A percentile compares a stretch with the other conserved stretches of the same genome.
Evolutionary conservation across 2,797 vertebrate species (phyloP).

Genomic region (Hapalemur alaotrensis): DNA sequence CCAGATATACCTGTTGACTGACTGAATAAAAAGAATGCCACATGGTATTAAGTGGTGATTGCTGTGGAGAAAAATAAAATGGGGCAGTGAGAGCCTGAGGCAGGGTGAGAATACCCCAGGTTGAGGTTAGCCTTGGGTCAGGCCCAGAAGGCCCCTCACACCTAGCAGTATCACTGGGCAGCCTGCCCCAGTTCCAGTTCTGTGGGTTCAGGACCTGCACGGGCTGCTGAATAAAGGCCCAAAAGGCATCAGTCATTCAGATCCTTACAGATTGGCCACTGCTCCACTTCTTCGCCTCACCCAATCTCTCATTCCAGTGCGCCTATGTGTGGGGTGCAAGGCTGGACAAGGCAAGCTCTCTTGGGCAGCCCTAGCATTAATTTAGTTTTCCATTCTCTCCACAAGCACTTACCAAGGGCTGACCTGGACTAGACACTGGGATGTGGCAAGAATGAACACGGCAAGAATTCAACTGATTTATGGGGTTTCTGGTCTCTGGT

Average conservation of each 20-base stretch:
- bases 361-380: background rate
- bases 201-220: background rate
- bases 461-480: background rate
- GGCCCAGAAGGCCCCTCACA: background rate
- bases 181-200: background rate
- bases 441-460: background rate
- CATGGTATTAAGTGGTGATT: background rate
- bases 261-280: background rate
- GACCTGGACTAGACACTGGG: background rate
- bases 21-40: background rate
- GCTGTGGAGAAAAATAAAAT: background rate
- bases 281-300: background rate
- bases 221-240: background rate
- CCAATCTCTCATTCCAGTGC: background rate
- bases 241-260: background rate
- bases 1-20: background rate
- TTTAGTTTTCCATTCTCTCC: background rate
- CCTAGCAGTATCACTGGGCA: background rate
- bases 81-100: background rate
- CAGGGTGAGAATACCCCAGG: background rate
- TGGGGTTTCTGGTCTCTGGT: background rate
- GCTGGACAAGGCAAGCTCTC: background rate
- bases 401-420: background rate
- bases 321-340: background rate
- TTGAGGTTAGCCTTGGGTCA: background rate